These are phyloP conservation scores for Branchipolynoe longqiensis DNA, from an alignment of 2,888 invertebrate genomes.

Conservation along the genomic window DNA sequence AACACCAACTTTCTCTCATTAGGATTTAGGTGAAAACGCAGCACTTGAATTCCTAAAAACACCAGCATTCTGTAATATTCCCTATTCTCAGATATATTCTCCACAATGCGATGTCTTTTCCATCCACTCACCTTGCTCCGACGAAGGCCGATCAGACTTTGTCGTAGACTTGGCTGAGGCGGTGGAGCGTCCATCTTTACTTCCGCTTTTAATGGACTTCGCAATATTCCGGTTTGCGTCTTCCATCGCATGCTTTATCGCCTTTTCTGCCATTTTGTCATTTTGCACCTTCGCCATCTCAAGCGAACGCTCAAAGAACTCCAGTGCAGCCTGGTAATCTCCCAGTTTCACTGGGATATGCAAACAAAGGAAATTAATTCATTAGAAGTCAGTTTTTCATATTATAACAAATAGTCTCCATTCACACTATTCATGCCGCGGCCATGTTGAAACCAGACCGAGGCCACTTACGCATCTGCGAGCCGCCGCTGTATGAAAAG, in stretches of 20 bases:
- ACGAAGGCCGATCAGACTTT: conserved; percentile 1
- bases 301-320: conserved; percentile 78
- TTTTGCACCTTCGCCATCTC: conserved; percentile 74
- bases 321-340: conserved; percentile 76
- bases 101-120: too few species aligned
- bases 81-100: neutral
- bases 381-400: too few species aligned
- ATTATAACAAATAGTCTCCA: too few species aligned
- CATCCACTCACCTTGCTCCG: too few species aligned
- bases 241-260: conserved; percentile 79
- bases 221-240: conserved; percentile 75
- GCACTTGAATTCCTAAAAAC: neutral
- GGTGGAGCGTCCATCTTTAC: neutral
- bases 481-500: neutral
- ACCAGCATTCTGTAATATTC: neutral
- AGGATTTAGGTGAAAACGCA: neutral
- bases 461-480: too few species aligned
- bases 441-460: too few species aligned
- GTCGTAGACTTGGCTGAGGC: neutral
- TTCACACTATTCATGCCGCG: too few species aligned
- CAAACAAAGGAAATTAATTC: neutral
- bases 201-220: conserved; percentile 60
- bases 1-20: neutral
- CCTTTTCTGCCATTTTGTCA: conserved; percentile 77
- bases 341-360: conserved; percentile 75